phyloP scores from a whole-genome alignment of 2,888 invertebrate genomes.

The Gymnocheta viridis region DNA sequence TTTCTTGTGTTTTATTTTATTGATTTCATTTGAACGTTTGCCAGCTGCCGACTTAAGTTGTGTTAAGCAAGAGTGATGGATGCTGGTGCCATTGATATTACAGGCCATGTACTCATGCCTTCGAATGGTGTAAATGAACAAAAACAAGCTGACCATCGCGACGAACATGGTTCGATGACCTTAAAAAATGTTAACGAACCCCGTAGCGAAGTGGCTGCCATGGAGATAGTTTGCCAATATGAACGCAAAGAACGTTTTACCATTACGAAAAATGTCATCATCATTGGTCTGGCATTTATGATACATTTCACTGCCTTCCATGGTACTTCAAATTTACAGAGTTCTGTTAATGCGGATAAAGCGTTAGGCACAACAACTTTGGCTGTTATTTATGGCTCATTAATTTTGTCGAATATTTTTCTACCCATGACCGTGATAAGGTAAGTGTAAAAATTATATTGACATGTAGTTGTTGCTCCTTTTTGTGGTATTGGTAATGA shows the following conservation, averaged over 20 bases:
- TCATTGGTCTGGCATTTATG: conserved; percentile 94
- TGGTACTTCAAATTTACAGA: conserved; percentile 91
- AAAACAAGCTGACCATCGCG: conserved; percentile 13
- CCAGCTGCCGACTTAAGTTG: neutral
- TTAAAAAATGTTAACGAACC: conserved; percentile 33
- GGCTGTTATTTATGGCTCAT: conserved; percentile 92
- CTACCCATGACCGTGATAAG: conserved; percentile 92
- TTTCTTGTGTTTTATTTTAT: neutral
- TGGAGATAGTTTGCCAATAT: conserved; percentile 77
- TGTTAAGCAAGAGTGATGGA: conserved; percentile 40
- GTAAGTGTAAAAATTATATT: conserved; percentile 81
- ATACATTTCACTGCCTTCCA: conserved; percentile 96
- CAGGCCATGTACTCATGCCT: conserved; percentile 39
- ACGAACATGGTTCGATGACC: conserved; percentile 16
- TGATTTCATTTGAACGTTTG: conserved; percentile 15
- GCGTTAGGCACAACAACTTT: conserved; percentile 92
- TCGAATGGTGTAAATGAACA: conserved; percentile 34
- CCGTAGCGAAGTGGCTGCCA: conserved; percentile 31
- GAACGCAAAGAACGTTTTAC: conserved; percentile 87
- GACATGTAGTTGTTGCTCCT: neutral
- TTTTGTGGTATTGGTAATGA: neutral
- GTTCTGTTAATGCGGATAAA: conserved; percentile 91
- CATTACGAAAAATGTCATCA: conserved; percentile 91
- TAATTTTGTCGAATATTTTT: conserved; percentile 95
- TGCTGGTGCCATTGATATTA: conserved; percentile 35